These are phyloP conservation scores for Verasper variegatus DNA, from an alignment of 2,113 vertebrate species.

Conservation along the genomic window DNA sequence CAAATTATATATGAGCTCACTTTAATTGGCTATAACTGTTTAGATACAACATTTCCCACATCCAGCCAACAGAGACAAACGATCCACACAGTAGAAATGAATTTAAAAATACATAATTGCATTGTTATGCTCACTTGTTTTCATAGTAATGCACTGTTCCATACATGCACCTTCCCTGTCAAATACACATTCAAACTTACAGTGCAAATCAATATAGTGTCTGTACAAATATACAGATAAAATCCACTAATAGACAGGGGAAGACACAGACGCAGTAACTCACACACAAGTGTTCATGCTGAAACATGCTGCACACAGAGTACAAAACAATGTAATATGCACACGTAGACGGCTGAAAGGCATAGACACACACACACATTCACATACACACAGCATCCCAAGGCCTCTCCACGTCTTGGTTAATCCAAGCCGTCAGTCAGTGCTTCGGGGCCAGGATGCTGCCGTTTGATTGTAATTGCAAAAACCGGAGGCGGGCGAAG, in stretches of 20 bases:
- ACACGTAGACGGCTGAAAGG: slow-evolving; percentile 41
- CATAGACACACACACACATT: slow-evolving; percentile 48
- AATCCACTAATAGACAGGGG: slow-evolving; percentile 46
- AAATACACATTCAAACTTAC: slow-evolving; percentile 6
- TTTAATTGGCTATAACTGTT: slow-evolving; percentile 49
- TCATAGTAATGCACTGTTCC: slow-evolving; percentile 24
- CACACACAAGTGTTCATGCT: slow-evolving; percentile 50
- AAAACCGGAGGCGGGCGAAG: slow-evolving; percentile 74
- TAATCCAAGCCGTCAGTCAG: slow-evolving; percentile 78
- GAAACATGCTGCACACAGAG: slow-evolving; percentile 60
- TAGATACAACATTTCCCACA: slow-evolving; percentile 32
- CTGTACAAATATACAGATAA: slow-evolving; percentile 18
- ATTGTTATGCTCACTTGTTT: slow-evolving; percentile 63
- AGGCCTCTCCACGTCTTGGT: slow-evolving; percentile 68
- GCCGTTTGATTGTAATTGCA: slow-evolving; percentile 83
- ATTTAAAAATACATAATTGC: slow-evolving; percentile 72
- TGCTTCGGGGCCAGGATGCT: slow-evolving; percentile 72
- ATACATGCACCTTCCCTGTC: slow-evolving; percentile 27
- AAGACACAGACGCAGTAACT: slow-evolving; percentile 25
- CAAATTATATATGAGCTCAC: too few relatives aligned
- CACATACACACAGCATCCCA: slow-evolving; percentile 54
- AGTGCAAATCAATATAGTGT: not conserved
- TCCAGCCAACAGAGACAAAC: slow-evolving; percentile 54
- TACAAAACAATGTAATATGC: slow-evolving; percentile 57
- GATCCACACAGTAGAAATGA: slow-evolving; percentile 57